These are phyloP conservation scores for Eumaeus atala DNA, from an alignment of 1,140 invertebrate species.

Conservation along the genomic window DNA sequence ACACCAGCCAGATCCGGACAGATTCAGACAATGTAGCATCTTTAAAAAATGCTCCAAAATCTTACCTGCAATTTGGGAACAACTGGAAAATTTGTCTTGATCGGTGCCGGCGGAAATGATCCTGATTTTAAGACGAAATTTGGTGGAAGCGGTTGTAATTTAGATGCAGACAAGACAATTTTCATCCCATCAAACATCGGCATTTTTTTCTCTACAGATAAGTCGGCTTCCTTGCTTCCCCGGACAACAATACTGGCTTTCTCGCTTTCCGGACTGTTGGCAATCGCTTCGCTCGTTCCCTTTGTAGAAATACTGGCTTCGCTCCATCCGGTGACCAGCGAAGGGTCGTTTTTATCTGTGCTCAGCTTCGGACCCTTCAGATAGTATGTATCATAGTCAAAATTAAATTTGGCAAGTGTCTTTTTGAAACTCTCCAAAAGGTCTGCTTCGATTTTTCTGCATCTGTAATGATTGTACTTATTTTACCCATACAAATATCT, in stretches of 20 bases:
- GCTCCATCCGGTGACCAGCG: no score
- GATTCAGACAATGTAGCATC: no score
- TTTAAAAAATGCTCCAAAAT: no score
- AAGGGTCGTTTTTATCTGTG: neutral
- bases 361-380: neutral
- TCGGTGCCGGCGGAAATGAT: conserved; percentile 12
- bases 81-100: conserved; percentile 1
- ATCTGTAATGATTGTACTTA: conserved; percentile 29
- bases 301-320: no score
- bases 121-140: conserved; percentile 30
- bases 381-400: conserved; percentile 27
- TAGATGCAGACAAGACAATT: conserved; percentile 50
- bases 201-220: conserved; percentile 10
- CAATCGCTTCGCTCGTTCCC: no score
- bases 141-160: conserved; percentile 46
- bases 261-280: no score
- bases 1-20: no score
- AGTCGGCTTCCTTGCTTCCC: no score
- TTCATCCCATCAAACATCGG: conserved; percentile 22
- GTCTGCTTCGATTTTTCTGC: conserved; percentile 35
- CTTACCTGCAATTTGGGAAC: conserved; percentile 25
- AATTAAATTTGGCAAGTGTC: conserved; percentile 25
- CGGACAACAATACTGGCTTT: no score
- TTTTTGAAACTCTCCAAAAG: conserved; percentile 35
- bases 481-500: no score